Conservation (phyloP, 2,797 vertebrate species). For the Streptopelia turtur region DNA sequence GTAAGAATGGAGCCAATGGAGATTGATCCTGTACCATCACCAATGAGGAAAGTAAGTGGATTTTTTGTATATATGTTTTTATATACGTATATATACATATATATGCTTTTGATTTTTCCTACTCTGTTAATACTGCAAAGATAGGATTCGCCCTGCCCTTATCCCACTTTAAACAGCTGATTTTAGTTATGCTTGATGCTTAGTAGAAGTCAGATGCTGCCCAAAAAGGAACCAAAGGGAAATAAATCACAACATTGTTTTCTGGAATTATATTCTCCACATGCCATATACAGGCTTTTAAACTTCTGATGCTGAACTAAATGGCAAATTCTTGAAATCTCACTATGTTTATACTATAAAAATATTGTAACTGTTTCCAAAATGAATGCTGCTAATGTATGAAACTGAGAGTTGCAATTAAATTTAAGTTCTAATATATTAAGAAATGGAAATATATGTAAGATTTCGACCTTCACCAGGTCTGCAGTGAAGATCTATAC, state of each 20-base stretch:
- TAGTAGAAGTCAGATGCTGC: background rate
- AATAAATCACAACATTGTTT: background rate
- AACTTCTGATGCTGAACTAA: background rate
- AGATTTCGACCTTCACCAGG: background rate
- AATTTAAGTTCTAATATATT: background rate
- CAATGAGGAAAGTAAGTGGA: constrained; percentile 61
- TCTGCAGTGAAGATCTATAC: background rate
- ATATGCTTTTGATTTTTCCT: background rate
- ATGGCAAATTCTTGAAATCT: background rate
- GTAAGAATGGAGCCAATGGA: constrained; percentile 74
- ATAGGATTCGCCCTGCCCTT: accelerated
- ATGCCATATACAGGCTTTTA: background rate
- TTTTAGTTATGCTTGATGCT: background rate
- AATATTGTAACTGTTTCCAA: background rate
- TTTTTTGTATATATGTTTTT: background rate
- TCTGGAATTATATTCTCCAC: background rate
- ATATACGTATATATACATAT: no score
- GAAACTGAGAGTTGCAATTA: background rate
- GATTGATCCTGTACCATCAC: constrained; percentile 56
- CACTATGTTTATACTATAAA: background rate
- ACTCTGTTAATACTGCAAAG: background rate
- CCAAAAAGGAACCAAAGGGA: background rate
- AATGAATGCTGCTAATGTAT: background rate
- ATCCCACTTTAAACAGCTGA: background rate
- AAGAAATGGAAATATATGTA: background rate